Conservation (phyloP, 2,797 vertebrate genomes). For the Syndactyla subalaris region DNA sequence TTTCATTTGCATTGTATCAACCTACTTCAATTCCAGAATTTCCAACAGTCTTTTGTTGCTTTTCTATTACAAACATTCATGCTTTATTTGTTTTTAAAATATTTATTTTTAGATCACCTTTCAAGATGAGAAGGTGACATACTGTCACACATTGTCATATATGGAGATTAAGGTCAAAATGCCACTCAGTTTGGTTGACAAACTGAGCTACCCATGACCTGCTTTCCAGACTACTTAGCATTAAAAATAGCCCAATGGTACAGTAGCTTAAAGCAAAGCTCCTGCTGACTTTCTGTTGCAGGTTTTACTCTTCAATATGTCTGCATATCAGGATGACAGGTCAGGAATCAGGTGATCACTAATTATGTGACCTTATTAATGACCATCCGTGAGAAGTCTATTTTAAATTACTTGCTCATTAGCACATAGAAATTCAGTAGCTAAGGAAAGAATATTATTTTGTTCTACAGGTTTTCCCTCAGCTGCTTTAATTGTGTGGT, state of each 20-base stretch:
- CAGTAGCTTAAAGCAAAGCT: not conserved
- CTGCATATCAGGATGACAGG: fast-evolving
- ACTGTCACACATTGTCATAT: not conserved
- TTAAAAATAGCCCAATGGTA: not conserved
- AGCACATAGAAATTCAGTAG: not conserved
- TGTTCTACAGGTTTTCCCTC: not conserved
- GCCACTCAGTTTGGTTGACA: not conserved
- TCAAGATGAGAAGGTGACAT: not conserved
- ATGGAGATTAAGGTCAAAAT: not conserved
- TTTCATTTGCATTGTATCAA: not conserved
- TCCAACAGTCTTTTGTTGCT: not conserved
- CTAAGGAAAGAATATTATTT: not conserved
- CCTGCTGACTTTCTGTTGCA: not conserved
- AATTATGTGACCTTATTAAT: not conserved
- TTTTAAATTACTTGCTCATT: not conserved
- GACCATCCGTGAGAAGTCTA: not conserved
- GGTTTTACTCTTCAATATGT: not conserved
- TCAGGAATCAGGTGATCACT: not conserved
- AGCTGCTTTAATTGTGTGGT: not conserved
- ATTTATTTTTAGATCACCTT: not conserved
- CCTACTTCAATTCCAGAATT: not conserved
- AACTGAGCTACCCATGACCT: not conserved
- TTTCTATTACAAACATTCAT: not conserved
- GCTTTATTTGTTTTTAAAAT: not conserved
- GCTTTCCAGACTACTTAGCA: not conserved